Base-by-base conservation (phyloP, 2,888 invertebrate genomes). In the Salticus scenicus region DNA sequence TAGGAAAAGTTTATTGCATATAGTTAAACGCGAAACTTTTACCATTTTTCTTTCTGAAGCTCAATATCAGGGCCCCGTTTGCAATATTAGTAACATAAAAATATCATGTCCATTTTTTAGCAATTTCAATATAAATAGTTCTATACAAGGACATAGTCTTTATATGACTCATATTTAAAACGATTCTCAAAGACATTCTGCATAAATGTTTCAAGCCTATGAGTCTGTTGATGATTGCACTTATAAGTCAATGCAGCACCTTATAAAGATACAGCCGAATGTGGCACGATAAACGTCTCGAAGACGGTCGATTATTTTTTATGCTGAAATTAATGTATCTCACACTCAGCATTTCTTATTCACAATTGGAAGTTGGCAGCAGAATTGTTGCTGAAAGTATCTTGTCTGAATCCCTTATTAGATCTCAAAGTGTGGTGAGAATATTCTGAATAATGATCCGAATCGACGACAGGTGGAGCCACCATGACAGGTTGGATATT, bases 371-470 rank as follows among this genome's bases (percentile, higher is more conserved):
- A 86, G 41, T 80, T 86, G 20, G 80, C 75, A 14, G 78, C 84
- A 31, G 84, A 85, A 31, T 83, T 83, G 73, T 79, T 85, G 79
- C 85, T 79, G 57, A 79, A 79, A 8, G 63, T 78, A 20, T 84
- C 79, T 17, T 79, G 80, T 2, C 76, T 57, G 24, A 51, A 80
- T 1, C 75, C 66, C 41, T 80, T 86, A 41, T 67, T 78, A 8
- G 88, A 87, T 1, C 87, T 85, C 63, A 81, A 12, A 5, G 88
- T 88, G n/a, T 87, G 81, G 31, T 88, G 88, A 14, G 87, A 87
- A 57, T 79, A 88, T 12, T 88, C 88, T 1, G 88, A 88, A 31
- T 84, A 88, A 73, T 87, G 85, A 67, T 88, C 88, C 12, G 79
- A 81, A 31, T 88, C 88, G 42, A 70, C 73, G 64, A 71, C 69